These are phyloP conservation scores for Typhlichthys subterraneus DNA, from an alignment of 2,797 vertebrate genomes.

Conservation along the genomic window DNA sequence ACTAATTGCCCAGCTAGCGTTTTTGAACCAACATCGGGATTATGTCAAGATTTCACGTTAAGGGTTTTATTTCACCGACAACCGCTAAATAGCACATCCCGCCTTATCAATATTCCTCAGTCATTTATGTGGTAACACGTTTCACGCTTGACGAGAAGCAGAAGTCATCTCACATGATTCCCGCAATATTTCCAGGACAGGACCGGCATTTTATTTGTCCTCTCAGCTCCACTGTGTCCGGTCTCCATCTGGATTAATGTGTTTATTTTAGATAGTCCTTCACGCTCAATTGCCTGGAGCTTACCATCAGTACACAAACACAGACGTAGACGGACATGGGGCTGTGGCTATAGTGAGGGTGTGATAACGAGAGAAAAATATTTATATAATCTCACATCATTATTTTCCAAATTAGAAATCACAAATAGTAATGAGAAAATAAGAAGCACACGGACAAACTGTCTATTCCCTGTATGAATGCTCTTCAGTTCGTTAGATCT, in stretches of 20 bases:
- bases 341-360: too few species aligned
- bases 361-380: not conserved
- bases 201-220: constrained; percentile 3
- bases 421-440: too few species aligned
- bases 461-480: not conserved
- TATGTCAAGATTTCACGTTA: too few species aligned
- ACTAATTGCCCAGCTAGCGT: too few species aligned
- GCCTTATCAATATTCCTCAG: not conserved
- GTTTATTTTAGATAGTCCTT: constrained; percentile 61
- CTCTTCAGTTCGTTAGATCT: constrained; percentile 41
- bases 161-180: not conserved
- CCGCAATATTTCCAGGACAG: constrained; percentile 10
- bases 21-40: too few species aligned
- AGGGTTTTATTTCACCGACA: too few species aligned
- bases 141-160: not conserved
- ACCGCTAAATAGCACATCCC: not conserved
- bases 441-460: not conserved
- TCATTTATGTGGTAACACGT: not conserved
- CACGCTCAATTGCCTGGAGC: constrained; percentile 28
- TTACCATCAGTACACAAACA: constrained; percentile 47
- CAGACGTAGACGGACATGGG: constrained; percentile 22
- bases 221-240: constrained; percentile 17
- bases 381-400: constrained; percentile 11
- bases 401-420: not conserved
- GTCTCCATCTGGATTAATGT: constrained; percentile 51